These are phyloP conservation scores for Merops nubicus DNA, from an alignment of 2,113 vertebrate species.

Conservation along the genomic window DNA sequence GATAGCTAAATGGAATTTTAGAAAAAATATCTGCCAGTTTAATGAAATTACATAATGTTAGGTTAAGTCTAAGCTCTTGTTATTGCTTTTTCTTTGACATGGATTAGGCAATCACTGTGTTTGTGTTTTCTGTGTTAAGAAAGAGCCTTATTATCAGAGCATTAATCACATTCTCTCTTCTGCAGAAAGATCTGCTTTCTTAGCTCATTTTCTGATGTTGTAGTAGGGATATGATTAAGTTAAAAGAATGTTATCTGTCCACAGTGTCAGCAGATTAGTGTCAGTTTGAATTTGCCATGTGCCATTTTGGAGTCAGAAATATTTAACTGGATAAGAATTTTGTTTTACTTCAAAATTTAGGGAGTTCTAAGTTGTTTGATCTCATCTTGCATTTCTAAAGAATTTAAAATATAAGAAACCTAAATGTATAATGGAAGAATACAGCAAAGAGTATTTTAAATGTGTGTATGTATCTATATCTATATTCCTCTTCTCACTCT, in stretches of 20 bases:
- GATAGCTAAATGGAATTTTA: background rate
- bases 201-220: background rate
- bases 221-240: background rate
- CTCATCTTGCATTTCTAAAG: background rate
- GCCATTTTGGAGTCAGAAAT: background rate
- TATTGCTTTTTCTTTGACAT: background rate
- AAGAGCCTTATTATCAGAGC: background rate
- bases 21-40: background rate
- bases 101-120: background rate
- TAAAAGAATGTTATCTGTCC: background rate
- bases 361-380: background rate
- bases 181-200: background rate
- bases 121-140: background rate
- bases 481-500: background rate
- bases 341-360: background rate
- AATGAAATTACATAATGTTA: background rate
- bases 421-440: background rate
- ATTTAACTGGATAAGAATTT: background rate
- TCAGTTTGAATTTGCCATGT: background rate
- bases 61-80: background rate
- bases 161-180: background rate
- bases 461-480: background rate
- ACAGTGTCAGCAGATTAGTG: background rate
- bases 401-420: background rate
- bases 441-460: background rate